These are phyloP conservation scores for Tachuris rubrigastra DNA, from an alignment of 2,113 vertebrate species.

Conservation along the genomic window DNA sequence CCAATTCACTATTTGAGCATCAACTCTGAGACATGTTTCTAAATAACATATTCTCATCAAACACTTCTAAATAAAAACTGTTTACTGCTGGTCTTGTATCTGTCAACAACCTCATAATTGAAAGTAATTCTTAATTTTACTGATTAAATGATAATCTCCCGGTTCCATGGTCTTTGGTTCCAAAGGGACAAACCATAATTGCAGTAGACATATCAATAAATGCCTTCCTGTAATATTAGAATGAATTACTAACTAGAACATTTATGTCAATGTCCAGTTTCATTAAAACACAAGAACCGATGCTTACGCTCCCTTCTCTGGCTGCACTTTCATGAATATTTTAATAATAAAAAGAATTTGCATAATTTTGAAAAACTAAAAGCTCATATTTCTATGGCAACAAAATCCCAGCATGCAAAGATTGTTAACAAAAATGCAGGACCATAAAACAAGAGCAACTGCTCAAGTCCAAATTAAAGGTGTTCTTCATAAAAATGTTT, in stretches of 20 bases:
- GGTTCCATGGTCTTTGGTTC: not conserved
- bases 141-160: slow-evolving; percentile 8
- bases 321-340: not conserved
- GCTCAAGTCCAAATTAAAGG: not conserved
- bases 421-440: not conserved
- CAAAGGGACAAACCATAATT: not conserved
- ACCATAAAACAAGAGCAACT: not conserved
- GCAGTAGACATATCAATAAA: not conserved
- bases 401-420: not conserved
- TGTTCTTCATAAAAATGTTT: not conserved
- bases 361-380: slow-evolving; percentile 22
- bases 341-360: slow-evolving; percentile 1
- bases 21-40: not conserved
- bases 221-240: not conserved
- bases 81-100: not conserved
- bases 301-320: not conserved
- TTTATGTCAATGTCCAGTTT: not conserved
- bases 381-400: slow-evolving; percentile 43
- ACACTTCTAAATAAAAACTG: not conserved
- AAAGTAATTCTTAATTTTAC: slow-evolving; percentile 32
- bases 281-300: not conserved
- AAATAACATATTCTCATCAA: not conserved
- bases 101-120: not conserved
- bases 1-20: not conserved
- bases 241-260: slow-evolving; percentile 5